Evolutionary conservation across 2,888 invertebrate species (phyloP).

Genomic region (Diploptera punctata): DNA sequence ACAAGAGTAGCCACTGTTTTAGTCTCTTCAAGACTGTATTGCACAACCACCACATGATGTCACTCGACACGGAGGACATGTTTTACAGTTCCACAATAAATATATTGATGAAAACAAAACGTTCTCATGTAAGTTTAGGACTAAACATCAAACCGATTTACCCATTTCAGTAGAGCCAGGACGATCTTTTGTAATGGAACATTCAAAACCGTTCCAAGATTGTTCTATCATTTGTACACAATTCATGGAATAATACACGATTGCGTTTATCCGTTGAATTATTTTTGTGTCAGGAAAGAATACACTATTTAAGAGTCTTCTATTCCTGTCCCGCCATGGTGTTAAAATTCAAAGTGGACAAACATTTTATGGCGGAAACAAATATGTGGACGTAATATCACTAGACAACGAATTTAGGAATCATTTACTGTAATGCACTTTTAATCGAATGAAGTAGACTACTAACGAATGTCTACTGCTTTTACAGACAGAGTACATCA

Average conservation of each 20-base stretch:
- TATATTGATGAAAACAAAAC: not conserved
- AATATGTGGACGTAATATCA: too few species aligned
- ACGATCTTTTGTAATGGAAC: not conserved
- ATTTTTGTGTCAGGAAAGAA: not conserved
- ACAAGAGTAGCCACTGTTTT: too few species aligned
- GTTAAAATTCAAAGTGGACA: too few species aligned
- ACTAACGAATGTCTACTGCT: too few species aligned
- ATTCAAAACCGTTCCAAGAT: not conserved
- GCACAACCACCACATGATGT: not conserved
- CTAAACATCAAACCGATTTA: not conserved
- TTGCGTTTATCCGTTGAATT: constrained; percentile 6
- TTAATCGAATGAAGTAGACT: too few species aligned
- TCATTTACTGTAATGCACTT: too few species aligned
- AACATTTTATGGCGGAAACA: too few species aligned
- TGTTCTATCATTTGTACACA: constrained; percentile 9
- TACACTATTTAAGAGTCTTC: not conserved
- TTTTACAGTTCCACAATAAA: not conserved
- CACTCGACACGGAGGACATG: not conserved
- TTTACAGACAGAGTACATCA: too few species aligned
- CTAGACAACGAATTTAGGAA: too few species aligned
- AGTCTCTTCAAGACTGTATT: not conserved
- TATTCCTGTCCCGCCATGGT: too few species aligned
- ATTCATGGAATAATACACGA: not conserved
- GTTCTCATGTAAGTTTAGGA: not conserved
- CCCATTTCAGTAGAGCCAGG: not conserved